Base-by-base conservation (phyloP, 2,797 vertebrate species). In the Atherinosoma microstoma region DNA sequence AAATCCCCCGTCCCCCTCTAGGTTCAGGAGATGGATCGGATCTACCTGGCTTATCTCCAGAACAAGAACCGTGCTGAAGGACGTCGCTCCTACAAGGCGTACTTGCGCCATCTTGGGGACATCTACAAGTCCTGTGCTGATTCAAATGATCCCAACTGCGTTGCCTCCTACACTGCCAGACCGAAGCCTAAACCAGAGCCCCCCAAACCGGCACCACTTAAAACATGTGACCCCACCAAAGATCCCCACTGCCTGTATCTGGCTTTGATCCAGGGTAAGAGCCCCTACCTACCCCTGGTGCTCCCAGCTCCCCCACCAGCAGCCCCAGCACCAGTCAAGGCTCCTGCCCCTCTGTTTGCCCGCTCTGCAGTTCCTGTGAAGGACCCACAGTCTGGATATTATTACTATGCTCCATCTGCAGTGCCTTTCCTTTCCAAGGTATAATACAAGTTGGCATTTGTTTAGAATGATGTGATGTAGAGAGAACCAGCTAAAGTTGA, bases 11-110 rank as follows among this genome's bases (percentile, higher is more conserved):
- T 34, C 1, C 18, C 49, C 34, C 16, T 61, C 36, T 73, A 92
- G 89, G 80, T 90, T 75, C 92, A 92, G 57, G 94, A 96, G 82
- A 88, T 96, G 87, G 95, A 96, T 81, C 92, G 91, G n/a, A 92
- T 95, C 75, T 96, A 95, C 89, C 82, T 96, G 60, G 78, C 91
- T n/a, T 95, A 95, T 86, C 91, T 95, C 32, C 94, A 96, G 88
- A 95, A 95, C 88, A 95, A 95, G 83, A 96, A 95, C 89, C 93
- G 95, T 0, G 93, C 93, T 0, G 95, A 96, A 73, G 87, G 90
- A 0, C 94, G 87, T 0, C 91, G 90, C 54, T 95, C 95, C 13
- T 92, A 95, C 89, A 95, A 95, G 82, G 82, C 91, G 29, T 94
- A 94, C 89, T 69, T 96, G 64, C 75, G 85, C 42, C 95, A 95